A percentile compares a stretch with the other conserved stretches of the same genome.
phyloP scores from a whole-genome alignment of 2,797 vertebrate genomes.

The Phataginus tetradactyla region DNA sequence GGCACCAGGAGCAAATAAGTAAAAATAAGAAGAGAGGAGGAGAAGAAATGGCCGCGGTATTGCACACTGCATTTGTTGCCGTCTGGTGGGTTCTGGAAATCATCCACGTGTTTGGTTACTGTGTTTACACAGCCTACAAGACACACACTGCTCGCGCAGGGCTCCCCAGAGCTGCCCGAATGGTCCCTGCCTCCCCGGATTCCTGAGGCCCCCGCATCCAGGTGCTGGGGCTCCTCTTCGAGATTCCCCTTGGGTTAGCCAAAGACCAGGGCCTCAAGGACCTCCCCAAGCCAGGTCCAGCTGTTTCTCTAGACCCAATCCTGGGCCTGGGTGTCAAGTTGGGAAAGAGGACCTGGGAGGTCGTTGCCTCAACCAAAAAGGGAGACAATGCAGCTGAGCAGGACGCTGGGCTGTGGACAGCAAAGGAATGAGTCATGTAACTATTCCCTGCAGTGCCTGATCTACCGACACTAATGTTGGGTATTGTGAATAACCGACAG shows the following conservation, averaged over 20 bases:
- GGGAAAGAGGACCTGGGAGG: background rate
- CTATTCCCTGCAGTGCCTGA: fast-evolving
- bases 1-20: background rate
- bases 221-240: background rate
- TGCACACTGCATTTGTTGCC: background rate
- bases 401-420: background rate
- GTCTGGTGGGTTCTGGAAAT: constrained; percentile 61
- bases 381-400: fast-evolving
- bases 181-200: constrained; percentile 50
- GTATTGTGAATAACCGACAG: too few relatives aligned
- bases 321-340: background rate
- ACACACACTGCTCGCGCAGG: constrained; percentile 7
- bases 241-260: constrained; percentile 22
- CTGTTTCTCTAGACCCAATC: background rate
- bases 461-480: fast-evolving
- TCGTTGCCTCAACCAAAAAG: background rate
- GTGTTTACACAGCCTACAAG: constrained; percentile 71
- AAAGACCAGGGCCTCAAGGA: background rate
- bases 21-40: background rate
- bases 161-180: constrained; percentile 15
- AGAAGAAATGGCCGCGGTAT: background rate
- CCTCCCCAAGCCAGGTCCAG: background rate
- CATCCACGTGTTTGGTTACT: constrained; percentile 33
- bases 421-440: background rate
- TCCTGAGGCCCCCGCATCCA: constrained; percentile 59